These are phyloP conservation scores for Lordiphosa clarofinis DNA, from an alignment of 1,140 invertebrate species.

Conservation along the genomic window DNA sequence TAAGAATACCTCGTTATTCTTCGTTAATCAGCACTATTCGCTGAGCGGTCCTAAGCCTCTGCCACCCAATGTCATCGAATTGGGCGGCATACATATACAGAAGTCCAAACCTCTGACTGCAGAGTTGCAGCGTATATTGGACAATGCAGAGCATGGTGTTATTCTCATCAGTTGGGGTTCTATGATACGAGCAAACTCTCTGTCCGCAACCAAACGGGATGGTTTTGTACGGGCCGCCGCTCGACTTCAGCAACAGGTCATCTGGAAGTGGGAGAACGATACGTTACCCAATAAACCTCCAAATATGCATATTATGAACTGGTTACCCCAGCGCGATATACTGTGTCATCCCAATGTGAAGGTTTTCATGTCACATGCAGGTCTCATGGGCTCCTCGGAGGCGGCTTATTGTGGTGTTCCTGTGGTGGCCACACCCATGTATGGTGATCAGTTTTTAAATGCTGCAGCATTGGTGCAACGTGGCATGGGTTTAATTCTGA, in stretches of 20 bases:
- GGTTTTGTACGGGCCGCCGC: slow-evolving; percentile 83
- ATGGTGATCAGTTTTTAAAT: slow-evolving; percentile 85
- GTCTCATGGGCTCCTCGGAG: slow-evolving; percentile 87
- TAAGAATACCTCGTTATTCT: slow-evolving; percentile 82
- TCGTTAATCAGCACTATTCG: slow-evolving; percentile 85
- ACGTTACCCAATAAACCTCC: slow-evolving; percentile 81
- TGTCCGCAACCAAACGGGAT: slow-evolving; percentile 82
- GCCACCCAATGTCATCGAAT: slow-evolving; percentile 84
- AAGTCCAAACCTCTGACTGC: slow-evolving; percentile 81
- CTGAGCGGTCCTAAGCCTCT: slow-evolving; percentile 82
- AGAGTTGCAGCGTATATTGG: slow-evolving; percentile 84
- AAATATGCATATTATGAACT: slow-evolving; percentile 85
- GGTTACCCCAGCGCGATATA: slow-evolving; percentile 87
- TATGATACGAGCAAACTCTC: slow-evolving; percentile 83
- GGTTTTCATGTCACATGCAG: slow-evolving; percentile 87
- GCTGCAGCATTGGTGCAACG: slow-evolving; percentile 82
- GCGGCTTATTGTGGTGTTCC: slow-evolving; percentile 87
- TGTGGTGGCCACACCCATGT: slow-evolving; percentile 86
- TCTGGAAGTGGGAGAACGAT: slow-evolving; percentile 88
- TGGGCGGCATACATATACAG: slow-evolving; percentile 85
- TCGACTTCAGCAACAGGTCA: slow-evolving; percentile 83
- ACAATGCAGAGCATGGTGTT: slow-evolving; percentile 85
- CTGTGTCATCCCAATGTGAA: slow-evolving; percentile 86
- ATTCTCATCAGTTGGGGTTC: slow-evolving; percentile 88
- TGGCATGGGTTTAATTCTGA: slow-evolving; percentile 82